Evolutionary conservation across 2,797 vertebrate species (phyloP), one percentile per base, ranked within the genome.

Genomic region (Argyrosomus regius): DNA sequence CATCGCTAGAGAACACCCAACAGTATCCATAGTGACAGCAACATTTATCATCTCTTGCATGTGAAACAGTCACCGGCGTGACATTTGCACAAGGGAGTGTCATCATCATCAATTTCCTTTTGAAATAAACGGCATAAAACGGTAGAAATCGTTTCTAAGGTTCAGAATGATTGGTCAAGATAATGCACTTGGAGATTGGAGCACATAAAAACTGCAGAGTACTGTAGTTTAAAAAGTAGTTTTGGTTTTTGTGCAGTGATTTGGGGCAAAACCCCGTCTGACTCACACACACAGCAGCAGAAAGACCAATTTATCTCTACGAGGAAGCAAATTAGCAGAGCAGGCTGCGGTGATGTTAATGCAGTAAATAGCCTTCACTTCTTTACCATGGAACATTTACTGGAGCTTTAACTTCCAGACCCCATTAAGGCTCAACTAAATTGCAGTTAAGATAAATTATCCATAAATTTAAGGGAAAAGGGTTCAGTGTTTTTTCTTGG

Each of bases 381-480:
- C 65, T 65, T 80, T 50, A 70, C 43, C 35, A 49, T 3, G 16
- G 53, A 65, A 59, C 69, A 85, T 82, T 88, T 63, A 76, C 35
- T 69, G 24, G 10, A 60, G 57, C 14, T 64, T 83, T 45, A 69
- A 71, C 49, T 39, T 79, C 50, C 54, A 67, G 65, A 17, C 13
- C 17, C 22, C 45, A 72, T 79, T 77, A 80, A 63, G 46, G 41
- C 45, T 20, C 10, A 35, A 56, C 61, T 68, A 64, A 72, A 84
- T 20, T 39, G 20, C 50, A 72, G 45, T 18, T 16, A 31, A 62
- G 35, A 72, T 52, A 66, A 84, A 84, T 73, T 50, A 69, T 10
- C 48, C 35, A 26, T 26, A 59, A 49, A 70, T 75, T 52, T 45
- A 78, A 67, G 24, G 12, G 22, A 45, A 80, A 82, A 28, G 28